Evolutionary conservation across 2,888 invertebrate genomes (phyloP).

Genomic region (Conchocele bisecta): DNA sequence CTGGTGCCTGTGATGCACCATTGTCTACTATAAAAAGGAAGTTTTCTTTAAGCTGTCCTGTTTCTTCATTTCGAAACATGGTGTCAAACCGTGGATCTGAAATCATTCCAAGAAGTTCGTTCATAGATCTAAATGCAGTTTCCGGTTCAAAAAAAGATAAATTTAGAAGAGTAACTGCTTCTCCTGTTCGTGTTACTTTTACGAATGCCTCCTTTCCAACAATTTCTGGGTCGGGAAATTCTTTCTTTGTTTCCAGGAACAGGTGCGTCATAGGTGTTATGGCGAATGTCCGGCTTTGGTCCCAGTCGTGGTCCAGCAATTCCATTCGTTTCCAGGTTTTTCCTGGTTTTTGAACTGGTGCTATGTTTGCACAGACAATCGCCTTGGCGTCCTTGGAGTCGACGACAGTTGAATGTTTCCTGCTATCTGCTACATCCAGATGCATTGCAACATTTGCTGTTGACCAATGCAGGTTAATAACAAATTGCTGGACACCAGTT

Average conservation of each 20-base stretch:
- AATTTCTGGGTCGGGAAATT: background rate
- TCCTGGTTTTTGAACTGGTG: constrained; percentile 12
- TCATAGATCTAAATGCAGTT: background rate
- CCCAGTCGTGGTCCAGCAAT: constrained; percentile 14
- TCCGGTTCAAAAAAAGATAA: background rate
- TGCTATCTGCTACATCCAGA: background rate
- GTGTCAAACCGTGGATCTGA: background rate
- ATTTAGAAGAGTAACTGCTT: background rate
- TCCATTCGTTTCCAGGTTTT: constrained; percentile 3
- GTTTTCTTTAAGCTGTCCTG: background rate
- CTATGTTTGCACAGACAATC: constrained; percentile 11
- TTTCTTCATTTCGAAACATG: background rate
- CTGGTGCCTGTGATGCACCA: background rate
- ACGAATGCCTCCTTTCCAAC: background rate
- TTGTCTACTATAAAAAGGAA: constrained; percentile 1
- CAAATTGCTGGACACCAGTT: constrained; percentile 4
- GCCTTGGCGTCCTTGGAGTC: constrained; percentile 9
- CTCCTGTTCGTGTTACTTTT: background rate
- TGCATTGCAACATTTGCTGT: background rate
- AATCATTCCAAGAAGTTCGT: background rate
- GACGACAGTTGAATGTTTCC: background rate
- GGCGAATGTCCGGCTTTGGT: constrained; percentile 10
- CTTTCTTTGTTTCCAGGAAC: background rate
- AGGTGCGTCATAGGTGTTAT: constrained; percentile 6
- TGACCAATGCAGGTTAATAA: constrained; percentile 1